Conservation (phyloP, 2,797 vertebrate genomes). For the Neostethus bicornis region DNA sequence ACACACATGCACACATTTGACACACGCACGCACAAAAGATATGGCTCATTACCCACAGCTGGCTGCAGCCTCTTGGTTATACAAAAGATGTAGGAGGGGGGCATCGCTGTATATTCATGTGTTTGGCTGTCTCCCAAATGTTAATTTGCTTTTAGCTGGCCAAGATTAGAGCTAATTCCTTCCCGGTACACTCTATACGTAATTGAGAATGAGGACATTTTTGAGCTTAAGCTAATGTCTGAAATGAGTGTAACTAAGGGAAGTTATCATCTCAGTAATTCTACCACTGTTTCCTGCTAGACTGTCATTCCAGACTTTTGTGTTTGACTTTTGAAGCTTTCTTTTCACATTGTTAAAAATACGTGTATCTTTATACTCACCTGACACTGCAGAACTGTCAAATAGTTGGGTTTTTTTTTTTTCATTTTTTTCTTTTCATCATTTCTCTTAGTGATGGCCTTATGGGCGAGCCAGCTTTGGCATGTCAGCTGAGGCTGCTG, state of each 20-base stretch:
- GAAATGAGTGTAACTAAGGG: conserved; percentile 76
- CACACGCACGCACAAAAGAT: conserved; percentile 56
- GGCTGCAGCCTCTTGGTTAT: conserved; percentile 80
- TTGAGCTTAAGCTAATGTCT: conserved; percentile 79
- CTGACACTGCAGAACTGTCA: conserved; percentile 86
- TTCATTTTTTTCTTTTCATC: conserved; percentile 64
- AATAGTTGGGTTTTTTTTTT: too few relatives aligned
- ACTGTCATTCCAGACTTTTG: conserved; percentile 67
- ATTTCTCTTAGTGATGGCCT: conserved; percentile 82
- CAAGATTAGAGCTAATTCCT: conserved; percentile 89
- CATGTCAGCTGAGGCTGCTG: conserved; percentile 89
- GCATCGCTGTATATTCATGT: conserved; percentile 84
- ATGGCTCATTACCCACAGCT: conserved; percentile 82
- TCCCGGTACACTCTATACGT: conserved; percentile 84
- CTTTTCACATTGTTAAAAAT: conserved; percentile 52
- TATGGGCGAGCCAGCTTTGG: conserved; percentile 75
- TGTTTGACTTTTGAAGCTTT: conserved; percentile 41
- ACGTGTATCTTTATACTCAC: conserved; percentile 73
- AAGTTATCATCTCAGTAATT: conserved; percentile 72
- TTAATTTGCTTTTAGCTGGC: conserved; percentile 91
- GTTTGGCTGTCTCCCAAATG: conserved; percentile 87
- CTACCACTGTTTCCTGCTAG: conserved; percentile 62
- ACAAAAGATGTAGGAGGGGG: conserved; percentile 77
- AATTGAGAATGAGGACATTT: conserved; percentile 83
- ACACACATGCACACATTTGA: conserved; percentile 19